phyloP scores from a whole-genome alignment of 2,113 vertebrate genomes.

The Natator depressus region DNA sequence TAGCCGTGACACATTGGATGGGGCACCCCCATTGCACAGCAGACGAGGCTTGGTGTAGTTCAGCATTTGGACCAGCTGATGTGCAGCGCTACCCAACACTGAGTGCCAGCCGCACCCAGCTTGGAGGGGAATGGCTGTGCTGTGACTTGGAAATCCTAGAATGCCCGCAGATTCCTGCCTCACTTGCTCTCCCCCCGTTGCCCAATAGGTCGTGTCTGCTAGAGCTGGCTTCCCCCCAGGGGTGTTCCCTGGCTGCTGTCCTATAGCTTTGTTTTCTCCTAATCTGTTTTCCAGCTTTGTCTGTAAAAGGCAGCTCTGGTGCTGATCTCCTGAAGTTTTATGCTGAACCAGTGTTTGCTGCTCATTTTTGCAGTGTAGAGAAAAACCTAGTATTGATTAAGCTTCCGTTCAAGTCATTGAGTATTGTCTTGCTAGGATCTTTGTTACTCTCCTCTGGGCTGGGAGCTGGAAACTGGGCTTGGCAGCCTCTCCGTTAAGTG shows the following conservation, averaged over 20 bases:
- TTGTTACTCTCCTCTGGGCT: background rate
- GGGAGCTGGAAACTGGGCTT: background rate
- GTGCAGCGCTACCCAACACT: too few species aligned
- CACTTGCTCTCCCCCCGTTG: background rate
- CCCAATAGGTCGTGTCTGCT: background rate
- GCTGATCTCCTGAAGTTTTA: background rate
- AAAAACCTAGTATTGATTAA: constrained; percentile 28
- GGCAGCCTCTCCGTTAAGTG: background rate
- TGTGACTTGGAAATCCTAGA: background rate
- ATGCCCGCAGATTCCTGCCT: background rate
- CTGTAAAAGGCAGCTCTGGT: background rate
- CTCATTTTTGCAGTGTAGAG: background rate
- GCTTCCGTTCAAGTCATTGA: background rate
- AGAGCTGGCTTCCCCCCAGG: background rate
- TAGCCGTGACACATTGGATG: background rate
- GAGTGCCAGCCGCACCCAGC: too few species aligned
- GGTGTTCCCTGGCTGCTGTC: background rate
- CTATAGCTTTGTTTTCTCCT: background rate
- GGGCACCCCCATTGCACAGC: background rate
- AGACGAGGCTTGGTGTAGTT: background rate
- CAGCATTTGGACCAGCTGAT: background rate
- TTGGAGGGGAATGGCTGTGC: background rate
- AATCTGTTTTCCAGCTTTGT: background rate
- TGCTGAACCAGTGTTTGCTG: background rate
- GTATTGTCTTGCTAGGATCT: background rate